Conservation (phyloP, 30 jellyfish, hydroid and myxozoan species). For the Aurelia coerulea region DNA sequence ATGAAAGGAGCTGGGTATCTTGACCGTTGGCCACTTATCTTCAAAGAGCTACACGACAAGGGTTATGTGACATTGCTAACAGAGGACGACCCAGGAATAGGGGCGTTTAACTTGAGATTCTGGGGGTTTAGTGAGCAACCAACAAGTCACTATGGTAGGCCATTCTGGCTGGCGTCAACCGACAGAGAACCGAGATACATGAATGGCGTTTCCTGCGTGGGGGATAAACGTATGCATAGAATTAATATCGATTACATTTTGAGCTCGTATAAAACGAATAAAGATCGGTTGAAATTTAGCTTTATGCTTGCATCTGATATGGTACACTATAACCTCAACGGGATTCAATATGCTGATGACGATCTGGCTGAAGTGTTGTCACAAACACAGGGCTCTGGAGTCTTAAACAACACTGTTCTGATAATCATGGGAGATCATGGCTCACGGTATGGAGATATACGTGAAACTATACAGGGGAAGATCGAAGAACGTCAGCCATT, state of each 20-base stretch:
- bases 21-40: slow-evolving; percentile 82
- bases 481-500: slow-evolving; percentile 83
- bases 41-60: slow-evolving; percentile 49
- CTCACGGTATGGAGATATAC: slow-evolving; percentile 34
- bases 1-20: slow-evolving; percentile 15
- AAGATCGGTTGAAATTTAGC: slow-evolving; percentile 20
- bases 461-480: slow-evolving; percentile 64
- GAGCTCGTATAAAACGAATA: slow-evolving; percentile 28
- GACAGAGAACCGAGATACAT: background rate
- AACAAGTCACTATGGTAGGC: slow-evolving; percentile 62
- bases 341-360: slow-evolving; percentile 39
- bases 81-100: slow-evolving; percentile 69
- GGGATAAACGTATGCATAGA: slow-evolving; percentile 9
- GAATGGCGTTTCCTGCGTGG: slow-evolving; percentile 28
- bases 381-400: slow-evolving; percentile 11
- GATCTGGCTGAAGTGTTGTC: slow-evolving; percentile 35
- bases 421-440: slow-evolving; percentile 87
- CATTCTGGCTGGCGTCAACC: slow-evolving; percentile 53
- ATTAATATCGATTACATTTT: slow-evolving; percentile 36
- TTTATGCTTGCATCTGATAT: slow-evolving; percentile 1
- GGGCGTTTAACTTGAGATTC: slow-evolving; percentile 53
- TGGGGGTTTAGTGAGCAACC: slow-evolving; percentile 68
- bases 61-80: slow-evolving; percentile 62
- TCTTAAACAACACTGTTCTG: slow-evolving; percentile 62
- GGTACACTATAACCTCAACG: slow-evolving; percentile 34